Base-by-base conservation (phyloP, 2,113 vertebrate species). In the Sula dactylatra region DNA sequence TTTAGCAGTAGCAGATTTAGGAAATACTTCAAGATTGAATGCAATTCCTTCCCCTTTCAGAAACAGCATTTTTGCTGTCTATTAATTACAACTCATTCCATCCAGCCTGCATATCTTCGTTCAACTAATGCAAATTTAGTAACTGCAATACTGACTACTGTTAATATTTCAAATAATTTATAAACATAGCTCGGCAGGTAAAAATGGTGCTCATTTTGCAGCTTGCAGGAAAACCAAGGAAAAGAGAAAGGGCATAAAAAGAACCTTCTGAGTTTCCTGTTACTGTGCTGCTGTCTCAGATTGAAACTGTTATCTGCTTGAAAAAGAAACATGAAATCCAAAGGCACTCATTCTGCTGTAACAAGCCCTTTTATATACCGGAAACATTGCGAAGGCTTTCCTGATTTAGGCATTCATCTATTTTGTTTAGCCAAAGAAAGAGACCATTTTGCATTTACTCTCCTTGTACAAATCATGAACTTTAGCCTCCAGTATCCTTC, bases 401-500 rank as follows among this genome's bases (percentile, higher is more conserved):
- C 31, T 85, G 12, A n/a, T 45, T 25, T 61, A 71, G n/a, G 42
- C 0, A 0, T 50, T 84, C 5, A 36, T 79, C 42, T 50, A 0
- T 32, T 85, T 56, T 49, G 13, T 92, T 88, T 31, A 85, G 26
- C 16, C 34, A 76, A 65, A 80, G 13, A 89, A 84, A 70, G 2
- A 44, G 52, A 38, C 10, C 19, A 18, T 74, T 87, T 73, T 82
- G 44, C 34, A 64, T 71, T 88, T 90, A 67, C 24, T 65, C 7
- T 61, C 59, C 49, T 70, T 52, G 24, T 36, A 84, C 32, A 78
- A 82, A 47, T 73, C 13, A 44, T 29, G n/a, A 82, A 6, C 11
- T 64, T 67, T 31, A 61, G 66, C 31, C 25, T 93, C 52, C 27
- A 40, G 6, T 27, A 45, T 62, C 61, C 10, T 79, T 79, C 44